phyloP scores from a whole-genome alignment of 1,140 invertebrate genomes.

The Plutomurus gul region DNA sequence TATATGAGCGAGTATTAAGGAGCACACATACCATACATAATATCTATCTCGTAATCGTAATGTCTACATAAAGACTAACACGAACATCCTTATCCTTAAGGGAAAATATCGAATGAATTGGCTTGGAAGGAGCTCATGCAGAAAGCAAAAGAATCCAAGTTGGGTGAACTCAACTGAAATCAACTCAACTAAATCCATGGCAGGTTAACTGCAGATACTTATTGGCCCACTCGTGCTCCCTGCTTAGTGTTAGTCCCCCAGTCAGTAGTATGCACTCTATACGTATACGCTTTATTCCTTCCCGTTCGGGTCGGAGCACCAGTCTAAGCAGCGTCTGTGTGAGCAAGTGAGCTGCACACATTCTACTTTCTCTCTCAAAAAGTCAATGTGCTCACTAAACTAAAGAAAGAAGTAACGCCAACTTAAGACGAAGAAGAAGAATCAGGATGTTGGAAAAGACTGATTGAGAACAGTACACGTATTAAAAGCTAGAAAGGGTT shows the following conservation, averaged over 20 bases:
- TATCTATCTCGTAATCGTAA: not conserved
- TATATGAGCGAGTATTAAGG: no score
- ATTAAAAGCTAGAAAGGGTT: no score
- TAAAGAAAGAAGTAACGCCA: not conserved
- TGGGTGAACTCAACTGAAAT: not conserved
- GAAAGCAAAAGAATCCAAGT: not conserved
- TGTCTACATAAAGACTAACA: slow-evolving; percentile 7
- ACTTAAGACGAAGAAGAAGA: not conserved
- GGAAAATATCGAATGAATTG: slow-evolving; percentile 12
- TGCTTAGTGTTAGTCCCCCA: no score
- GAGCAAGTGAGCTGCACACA: no score
- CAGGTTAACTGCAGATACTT: no score
- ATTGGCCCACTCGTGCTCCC: no score
- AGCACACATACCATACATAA: not conserved
- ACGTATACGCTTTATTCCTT: no score
- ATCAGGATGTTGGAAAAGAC: not conserved
- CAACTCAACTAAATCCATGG: not conserved
- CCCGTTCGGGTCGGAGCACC: no score
- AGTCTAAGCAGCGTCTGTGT: no score
- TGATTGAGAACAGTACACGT: slow-evolving; percentile 9
- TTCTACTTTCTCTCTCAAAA: not conserved
- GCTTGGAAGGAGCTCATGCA: slow-evolving; percentile 2
- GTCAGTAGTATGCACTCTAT: no score
- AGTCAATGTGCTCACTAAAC: not conserved
- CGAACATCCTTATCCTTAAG: not conserved